Evolutionary conservation across 2,888 invertebrate genomes (phyloP).

Genomic region (Callyntrura sp.): DNA sequence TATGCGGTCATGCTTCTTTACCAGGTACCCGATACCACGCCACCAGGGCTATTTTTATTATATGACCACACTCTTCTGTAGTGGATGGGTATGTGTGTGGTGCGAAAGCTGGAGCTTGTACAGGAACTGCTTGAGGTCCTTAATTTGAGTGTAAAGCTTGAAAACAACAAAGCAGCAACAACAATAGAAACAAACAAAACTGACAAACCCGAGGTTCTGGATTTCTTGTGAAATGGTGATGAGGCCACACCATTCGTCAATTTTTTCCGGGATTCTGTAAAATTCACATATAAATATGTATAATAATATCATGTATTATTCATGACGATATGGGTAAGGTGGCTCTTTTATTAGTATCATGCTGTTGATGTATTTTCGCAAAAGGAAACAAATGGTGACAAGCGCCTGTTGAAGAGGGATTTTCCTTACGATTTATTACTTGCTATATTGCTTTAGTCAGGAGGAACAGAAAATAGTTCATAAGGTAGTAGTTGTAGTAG

Average conservation of each 20-base stretch:
- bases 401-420: conserved; percentile 69
- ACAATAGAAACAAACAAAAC: not conserved
- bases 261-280: not conserved
- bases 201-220: not conserved
- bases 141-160: not conserved
- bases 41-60: too few relatives aligned
- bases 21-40: too few relatives aligned
- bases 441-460: conserved; percentile 57
- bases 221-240: not conserved
- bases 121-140: not conserved
- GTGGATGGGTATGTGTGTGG: too few relatives aligned
- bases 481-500: not conserved
- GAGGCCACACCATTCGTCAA: not conserved
- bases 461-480: conserved; percentile 11
- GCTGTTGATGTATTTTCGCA: conserved; percentile 46
- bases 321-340: conserved; percentile 25
- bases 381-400: conserved; percentile 77
- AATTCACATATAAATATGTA: not conserved
- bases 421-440: conserved; percentile 73
- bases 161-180: too few relatives aligned
- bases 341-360: conserved; percentile 59
- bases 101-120: not conserved
- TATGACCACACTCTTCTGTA: too few relatives aligned
- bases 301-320: conserved; percentile 24
- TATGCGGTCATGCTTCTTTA: not conserved